phyloP scores from a whole-genome alignment of 2,113 vertebrate species.

The Ondatra zibethicus region DNA sequence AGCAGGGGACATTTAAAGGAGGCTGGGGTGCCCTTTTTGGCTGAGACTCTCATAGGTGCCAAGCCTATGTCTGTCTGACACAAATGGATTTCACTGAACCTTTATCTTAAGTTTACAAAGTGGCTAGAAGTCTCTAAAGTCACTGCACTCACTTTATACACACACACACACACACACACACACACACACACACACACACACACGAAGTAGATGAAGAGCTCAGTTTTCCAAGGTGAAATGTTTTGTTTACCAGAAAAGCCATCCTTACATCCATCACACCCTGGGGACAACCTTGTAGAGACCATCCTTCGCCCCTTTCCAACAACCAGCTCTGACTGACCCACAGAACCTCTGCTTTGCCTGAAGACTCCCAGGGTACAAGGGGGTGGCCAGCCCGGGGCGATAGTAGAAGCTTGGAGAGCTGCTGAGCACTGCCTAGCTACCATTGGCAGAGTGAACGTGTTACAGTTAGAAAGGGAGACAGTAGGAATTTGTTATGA shows the following conservation, averaged over 20 bases:
- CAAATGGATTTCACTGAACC: neutral
- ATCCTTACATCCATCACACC: neutral
- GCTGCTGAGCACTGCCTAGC: neutral
- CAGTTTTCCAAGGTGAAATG: neutral
- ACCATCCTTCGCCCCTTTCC: neutral
- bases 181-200: neutral
- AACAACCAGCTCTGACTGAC: neutral
- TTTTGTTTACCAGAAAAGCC: constrained; percentile 9
- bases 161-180: neutral
- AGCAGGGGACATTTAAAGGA: too few species aligned
- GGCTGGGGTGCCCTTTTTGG: neutral
- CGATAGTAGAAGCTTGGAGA: neutral
- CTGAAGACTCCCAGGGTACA: neutral
- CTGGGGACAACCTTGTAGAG: neutral
- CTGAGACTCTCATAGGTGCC: neutral
- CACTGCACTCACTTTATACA: neutral
- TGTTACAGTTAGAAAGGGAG: neutral
- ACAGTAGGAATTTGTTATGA: neutral
- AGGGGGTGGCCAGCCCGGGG: neutral
- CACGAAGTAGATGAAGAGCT: neutral
- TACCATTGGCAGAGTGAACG: neutral
- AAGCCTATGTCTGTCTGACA: neutral
- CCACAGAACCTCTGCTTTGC: neutral
- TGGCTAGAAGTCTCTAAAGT: neutral
- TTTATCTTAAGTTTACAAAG: constrained; percentile 15